A percentile compares a stretch with the other conserved stretches of the same genome.
These are phyloP conservation scores for Cuniculus paca DNA, from an alignment of 2,797 vertebrate genomes.

Conservation along the genomic window DNA sequence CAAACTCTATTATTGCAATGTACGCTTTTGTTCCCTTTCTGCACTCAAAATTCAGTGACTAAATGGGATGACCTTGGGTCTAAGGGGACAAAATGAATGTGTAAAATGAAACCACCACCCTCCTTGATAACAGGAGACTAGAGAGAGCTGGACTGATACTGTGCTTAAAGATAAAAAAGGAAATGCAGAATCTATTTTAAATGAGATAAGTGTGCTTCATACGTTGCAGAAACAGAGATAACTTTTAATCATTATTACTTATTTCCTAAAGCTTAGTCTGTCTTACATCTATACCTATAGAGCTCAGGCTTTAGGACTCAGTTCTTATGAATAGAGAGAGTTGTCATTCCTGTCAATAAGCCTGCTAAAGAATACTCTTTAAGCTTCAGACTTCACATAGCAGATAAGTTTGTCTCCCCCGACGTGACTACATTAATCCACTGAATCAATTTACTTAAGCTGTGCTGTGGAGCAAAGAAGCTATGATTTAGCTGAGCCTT, in stretches of 20 bases:
- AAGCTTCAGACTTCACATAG: slow-evolving; percentile 78
- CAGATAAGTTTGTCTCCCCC: slow-evolving; percentile 80
- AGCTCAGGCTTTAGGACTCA: slow-evolving; percentile 60
- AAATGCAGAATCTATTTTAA: slow-evolving; percentile 66
- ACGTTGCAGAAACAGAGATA: slow-evolving; percentile 67
- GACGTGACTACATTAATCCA: slow-evolving; percentile 81
- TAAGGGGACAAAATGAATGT: slow-evolving; percentile 18
- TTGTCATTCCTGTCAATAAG: slow-evolving; percentile 81
- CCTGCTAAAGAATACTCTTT: slow-evolving; percentile 74
- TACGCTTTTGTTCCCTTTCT: background rate
- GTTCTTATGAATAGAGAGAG: slow-evolving; percentile 74
- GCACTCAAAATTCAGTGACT: slow-evolving; percentile 43
- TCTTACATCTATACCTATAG: slow-evolving; percentile 49
- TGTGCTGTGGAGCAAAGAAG: slow-evolving; percentile 48
- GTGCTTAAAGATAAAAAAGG: slow-evolving; percentile 73
- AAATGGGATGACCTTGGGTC: background rate
- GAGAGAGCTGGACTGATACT: slow-evolving; percentile 12
- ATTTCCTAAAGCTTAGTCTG: slow-evolving; percentile 67
- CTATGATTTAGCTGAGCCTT: slow-evolving; percentile 68
- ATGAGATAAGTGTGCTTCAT: slow-evolving; percentile 68
- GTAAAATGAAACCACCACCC: slow-evolving; percentile 61
- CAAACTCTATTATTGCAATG: slow-evolving; percentile 3
- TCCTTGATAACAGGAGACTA: background rate
- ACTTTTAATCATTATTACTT: slow-evolving; percentile 71
- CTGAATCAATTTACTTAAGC: slow-evolving; percentile 82